Evolutionary conservation across 2,113 vertebrate genomes (phyloP).

Genomic region (Euleptes europaea): DNA sequence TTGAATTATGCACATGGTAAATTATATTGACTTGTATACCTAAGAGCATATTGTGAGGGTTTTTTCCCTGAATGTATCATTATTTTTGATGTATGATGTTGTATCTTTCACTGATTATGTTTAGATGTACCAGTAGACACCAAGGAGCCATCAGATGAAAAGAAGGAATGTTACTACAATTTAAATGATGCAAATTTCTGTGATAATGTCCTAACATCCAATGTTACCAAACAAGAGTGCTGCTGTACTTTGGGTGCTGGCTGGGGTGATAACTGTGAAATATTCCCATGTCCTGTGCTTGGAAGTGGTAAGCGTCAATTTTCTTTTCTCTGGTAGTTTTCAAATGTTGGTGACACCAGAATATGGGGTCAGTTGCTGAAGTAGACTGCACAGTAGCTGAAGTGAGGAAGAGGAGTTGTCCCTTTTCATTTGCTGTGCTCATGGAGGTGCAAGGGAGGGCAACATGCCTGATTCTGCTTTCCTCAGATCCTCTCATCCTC

Average conservation of each 20-base stretch:
- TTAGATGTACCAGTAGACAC: slow-evolving; percentile 58
- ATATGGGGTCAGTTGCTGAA: background rate
- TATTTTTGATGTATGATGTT: background rate
- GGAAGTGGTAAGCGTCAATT: slow-evolving; percentile 83
- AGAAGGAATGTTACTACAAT: slow-evolving; percentile 95
- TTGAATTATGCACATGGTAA: background rate
- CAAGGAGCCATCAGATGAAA: slow-evolving; percentile 77
- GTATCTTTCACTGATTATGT: background rate
- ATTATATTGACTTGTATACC: background rate
- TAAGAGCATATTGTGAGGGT: rapidly evolving
- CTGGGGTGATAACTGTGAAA: slow-evolving; percentile 98
- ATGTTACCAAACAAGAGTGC: slow-evolving; percentile 93
- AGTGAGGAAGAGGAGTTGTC: too few species aligned
- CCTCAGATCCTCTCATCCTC: too few species aligned
- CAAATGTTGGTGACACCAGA: background rate
- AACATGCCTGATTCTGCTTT: too few species aligned
- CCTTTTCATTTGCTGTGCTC: too few species aligned
- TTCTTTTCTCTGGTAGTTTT: background rate
- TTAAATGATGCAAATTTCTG: slow-evolving; percentile 94
- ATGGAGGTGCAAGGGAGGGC: too few species aligned
- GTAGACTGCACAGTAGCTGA: too few species aligned
- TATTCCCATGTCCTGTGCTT: slow-evolving; percentile 91
- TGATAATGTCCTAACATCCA: slow-evolving; percentile 91
- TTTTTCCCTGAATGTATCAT: background rate
- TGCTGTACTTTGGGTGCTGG: slow-evolving; percentile 96